These are phyloP conservation scores for Erethizon dorsatum DNA, from an alignment of 2,797 vertebrate genomes.

Conservation along the genomic window DNA sequence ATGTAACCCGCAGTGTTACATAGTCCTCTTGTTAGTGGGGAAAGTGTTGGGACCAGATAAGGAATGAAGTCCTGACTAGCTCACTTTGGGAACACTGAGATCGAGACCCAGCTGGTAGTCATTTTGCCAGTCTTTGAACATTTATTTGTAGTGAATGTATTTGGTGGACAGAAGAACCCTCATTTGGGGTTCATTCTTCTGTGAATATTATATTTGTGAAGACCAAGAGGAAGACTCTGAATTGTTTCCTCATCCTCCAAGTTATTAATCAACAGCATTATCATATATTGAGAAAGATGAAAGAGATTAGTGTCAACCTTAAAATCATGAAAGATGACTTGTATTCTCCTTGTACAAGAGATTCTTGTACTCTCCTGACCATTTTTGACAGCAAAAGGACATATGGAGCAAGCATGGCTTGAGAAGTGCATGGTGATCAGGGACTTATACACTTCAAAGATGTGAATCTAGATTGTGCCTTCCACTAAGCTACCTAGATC, in stretches of 20 bases:
- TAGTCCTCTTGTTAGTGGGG: background rate
- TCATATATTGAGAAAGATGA: background rate
- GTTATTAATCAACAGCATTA: background rate
- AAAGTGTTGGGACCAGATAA: background rate
- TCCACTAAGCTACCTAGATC: background rate
- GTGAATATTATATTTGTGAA: conserved; percentile 5
- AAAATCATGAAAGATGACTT: background rate
- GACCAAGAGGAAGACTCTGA: conserved; percentile 10
- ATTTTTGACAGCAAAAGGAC: background rate
- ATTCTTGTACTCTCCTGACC: background rate
- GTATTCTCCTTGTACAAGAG: background rate
- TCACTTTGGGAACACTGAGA: background rate
- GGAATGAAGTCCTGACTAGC: background rate
- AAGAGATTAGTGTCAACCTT: background rate
- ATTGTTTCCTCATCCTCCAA: background rate
- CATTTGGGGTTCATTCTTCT: background rate
- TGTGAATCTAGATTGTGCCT: background rate
- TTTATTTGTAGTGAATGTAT: background rate
- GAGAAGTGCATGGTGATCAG: background rate
- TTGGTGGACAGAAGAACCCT: background rate
- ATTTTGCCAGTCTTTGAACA: background rate
- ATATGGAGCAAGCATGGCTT: background rate
- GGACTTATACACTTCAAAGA: background rate
- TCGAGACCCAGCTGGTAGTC: background rate
- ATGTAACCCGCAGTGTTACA: background rate